Percentiles rank a stretch among this genome's conserved stretches.
phyloP scores from a whole-genome alignment of 2,113 vertebrate species.

The Amblyopsis rosae region DNA sequence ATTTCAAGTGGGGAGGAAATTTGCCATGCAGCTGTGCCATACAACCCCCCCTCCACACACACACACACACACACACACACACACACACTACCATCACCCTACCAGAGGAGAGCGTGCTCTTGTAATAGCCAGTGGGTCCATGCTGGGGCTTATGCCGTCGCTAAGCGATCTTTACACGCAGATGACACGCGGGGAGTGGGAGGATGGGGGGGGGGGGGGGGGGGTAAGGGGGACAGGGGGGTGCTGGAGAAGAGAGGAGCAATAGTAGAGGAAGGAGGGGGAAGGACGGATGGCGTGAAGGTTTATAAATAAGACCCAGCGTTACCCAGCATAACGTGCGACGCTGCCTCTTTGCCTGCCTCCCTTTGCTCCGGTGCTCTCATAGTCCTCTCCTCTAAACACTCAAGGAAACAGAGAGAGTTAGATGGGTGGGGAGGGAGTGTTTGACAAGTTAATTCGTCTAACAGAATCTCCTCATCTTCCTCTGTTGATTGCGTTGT shows the following conservation, averaged over 20 bases:
- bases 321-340: constrained; percentile 66
- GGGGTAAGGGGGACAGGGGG: constrained; percentile 3
- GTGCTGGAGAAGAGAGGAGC: constrained; percentile 18
- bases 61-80: constrained; percentile 25
- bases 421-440: not conserved
- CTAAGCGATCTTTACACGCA: constrained; percentile 37
- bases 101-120: constrained; percentile 44
- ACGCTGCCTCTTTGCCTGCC: constrained; percentile 51
- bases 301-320: constrained; percentile 75
- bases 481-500: constrained; percentile 4
- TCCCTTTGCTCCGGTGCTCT: constrained; percentile 61
- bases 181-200: constrained; percentile 30
- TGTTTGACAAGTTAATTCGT: not conserved
- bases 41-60: constrained; percentile 31
- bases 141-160: constrained; percentile 33
- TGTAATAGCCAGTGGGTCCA: constrained; percentile 27
- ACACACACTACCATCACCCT: constrained; percentile 25
- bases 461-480: constrained; percentile 12
- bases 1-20: constrained; percentile 31
- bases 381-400: constrained; percentile 60
- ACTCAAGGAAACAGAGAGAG: constrained; percentile 10
- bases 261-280: constrained; percentile 21
- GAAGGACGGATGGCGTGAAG: constrained; percentile 35
- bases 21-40: constrained; percentile 41
- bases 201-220: no score